Evolutionary conservation across 2,888 invertebrate species (phyloP), one percentile per base, ranked within the genome.

Genomic region (Pemphredon lugubris): DNA sequence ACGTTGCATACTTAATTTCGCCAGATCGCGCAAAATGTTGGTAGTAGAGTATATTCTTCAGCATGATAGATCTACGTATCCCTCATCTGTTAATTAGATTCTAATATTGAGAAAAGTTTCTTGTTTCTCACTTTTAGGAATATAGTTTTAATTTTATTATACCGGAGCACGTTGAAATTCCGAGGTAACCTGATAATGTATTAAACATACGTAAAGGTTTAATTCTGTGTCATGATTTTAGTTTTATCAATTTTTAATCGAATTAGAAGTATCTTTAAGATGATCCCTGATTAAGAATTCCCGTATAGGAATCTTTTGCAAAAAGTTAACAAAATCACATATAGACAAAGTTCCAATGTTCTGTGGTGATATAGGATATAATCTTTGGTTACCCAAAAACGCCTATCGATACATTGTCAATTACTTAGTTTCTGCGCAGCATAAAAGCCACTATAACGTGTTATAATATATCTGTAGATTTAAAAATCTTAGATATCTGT

Each of bases 381-480:
- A 79, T 85, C 82, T 85, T 84, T 85, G 83, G 81, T 83, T 77
- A 75, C 73, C 83, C 79, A 83, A 82, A 77, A 84, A 76, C 76
- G 79, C 71, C 75, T 79, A 79, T 73, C 60, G 71, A 75, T 75
- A 76, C 64, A 75, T 77, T 45, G 58, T 72, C 54, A 61, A 57
- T 73, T 68, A 77, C 48, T 68, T 66, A 45, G 66, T 74, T 75
- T 67, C 65, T 71, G 65, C 42, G 60, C 59, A 66, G 67, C 76
- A 58, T 50, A 61, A n/a, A 7, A 64, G 61, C 69, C 70, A 51
- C 73, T 45, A 65, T 60, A 57, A 66, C 73, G 70, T 42, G 40
- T 69, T 73, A 66, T 69, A 77, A 71, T 60, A 72, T 75, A 74
- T 47, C 57, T 61, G 65, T 72, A 72, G 57, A 65, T 72, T 48